A percentile compares a stretch with the other conserved stretches of the same genome.
Evolutionary conservation across 2,888 invertebrate species (phyloP).

Genomic region (Epirrhoe tristata): DNA sequence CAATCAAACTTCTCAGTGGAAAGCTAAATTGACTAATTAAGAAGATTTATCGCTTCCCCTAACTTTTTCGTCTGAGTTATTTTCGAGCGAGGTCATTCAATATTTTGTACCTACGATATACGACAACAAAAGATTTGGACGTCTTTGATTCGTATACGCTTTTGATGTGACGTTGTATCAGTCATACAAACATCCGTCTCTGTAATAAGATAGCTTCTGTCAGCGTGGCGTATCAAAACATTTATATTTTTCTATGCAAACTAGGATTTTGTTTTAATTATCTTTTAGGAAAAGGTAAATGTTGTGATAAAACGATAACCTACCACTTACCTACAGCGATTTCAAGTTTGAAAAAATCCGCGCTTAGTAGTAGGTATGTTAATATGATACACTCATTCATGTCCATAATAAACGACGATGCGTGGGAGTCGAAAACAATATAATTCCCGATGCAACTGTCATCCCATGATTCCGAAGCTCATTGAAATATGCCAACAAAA

Average conservation of each 20-base stretch:
- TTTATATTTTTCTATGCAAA: neutral
- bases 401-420: neutral
- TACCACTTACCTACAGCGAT: too few relatives aligned
- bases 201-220: conserved; percentile 16
- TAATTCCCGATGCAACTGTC: conserved; percentile 26
- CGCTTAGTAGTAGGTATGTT: too few relatives aligned
- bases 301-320: too few relatives aligned
- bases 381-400: neutral
- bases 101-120: conserved; percentile 67
- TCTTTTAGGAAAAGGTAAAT: too few relatives aligned
- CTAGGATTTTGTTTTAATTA: too few relatives aligned
- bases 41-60: conserved; percentile 78
- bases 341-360: too few relatives aligned
- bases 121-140: conserved; percentile 53
- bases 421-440: conserved; percentile 21
- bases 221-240: neutral
- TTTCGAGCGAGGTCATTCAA: conserved; percentile 68
- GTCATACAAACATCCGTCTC: conserved; percentile 22
- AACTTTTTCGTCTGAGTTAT: conserved; percentile 69
- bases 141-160: conserved; percentile 61
- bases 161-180: conserved; percentile 68
- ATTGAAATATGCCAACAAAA: conserved; percentile 60
- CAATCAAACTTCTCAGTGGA: conserved; percentile 74
- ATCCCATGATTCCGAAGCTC: conserved; percentile 39
- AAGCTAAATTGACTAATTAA: conserved; percentile 80